Percentiles rank a stretch among this genome's conserved stretches.
phyloP scores from a whole-genome alignment of 2,113 vertebrate species.

The Albula glossodonta region DNA sequence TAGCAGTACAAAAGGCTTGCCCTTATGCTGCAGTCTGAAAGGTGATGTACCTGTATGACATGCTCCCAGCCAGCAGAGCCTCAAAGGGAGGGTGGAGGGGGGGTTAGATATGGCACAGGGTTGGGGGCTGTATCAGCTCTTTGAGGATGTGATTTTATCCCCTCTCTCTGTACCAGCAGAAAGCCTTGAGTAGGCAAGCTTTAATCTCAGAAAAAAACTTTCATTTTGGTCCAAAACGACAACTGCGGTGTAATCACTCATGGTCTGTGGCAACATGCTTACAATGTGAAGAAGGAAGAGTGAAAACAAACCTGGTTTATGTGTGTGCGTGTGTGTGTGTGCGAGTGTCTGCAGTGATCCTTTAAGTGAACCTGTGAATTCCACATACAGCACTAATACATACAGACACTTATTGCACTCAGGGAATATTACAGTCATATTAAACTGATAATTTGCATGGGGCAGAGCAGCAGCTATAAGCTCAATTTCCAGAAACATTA shows the following conservation, averaged over 20 bases:
- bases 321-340: background rate
- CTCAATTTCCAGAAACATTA: too few species aligned
- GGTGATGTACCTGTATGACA: background rate
- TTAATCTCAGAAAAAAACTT: background rate
- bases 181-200: background rate
- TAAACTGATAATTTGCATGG: background rate
- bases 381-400: background rate
- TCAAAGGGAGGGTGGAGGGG: slow-evolving; percentile 44
- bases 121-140: slow-evolving; percentile 69
- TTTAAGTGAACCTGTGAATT: background rate
- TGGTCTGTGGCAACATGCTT: background rate
- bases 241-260: background rate
- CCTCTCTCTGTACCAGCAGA: slow-evolving; percentile 45
- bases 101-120: slow-evolving; percentile 67
- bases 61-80: slow-evolving; percentile 49
- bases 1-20: slow-evolving; percentile 49
- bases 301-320: background rate
- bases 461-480: too few species aligned
- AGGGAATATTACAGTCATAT: background rate
- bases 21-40: slow-evolving; percentile 27
- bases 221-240: background rate
- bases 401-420: background rate
- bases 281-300: background rate
- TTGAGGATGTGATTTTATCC: slow-evolving; percentile 70
- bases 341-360: background rate